These are phyloP conservation scores for Buathra laborator DNA, from an alignment of 2,888 invertebrate species.

Conservation along the genomic window DNA sequence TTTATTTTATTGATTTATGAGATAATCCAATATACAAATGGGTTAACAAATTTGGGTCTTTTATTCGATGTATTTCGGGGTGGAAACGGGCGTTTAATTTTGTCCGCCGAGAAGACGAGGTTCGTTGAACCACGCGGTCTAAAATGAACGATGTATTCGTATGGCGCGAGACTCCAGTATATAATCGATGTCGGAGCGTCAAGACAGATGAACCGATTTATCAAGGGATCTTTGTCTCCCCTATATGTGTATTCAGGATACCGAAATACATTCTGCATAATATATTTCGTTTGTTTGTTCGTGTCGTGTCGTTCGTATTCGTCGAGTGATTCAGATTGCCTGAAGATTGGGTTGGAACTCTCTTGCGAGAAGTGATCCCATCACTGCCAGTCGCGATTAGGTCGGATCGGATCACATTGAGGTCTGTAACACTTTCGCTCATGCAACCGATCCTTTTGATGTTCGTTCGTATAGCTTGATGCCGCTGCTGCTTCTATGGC, in stretches of 20 bases:
- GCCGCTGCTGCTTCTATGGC: slow-evolving; percentile 7
- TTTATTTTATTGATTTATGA: no score
- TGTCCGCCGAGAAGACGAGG: slow-evolving; percentile 2
- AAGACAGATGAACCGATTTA: slow-evolving; percentile 55
- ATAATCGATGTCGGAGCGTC: slow-evolving; percentile 41
- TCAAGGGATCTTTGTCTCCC: slow-evolving; percentile 41
- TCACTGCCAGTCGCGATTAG: slow-evolving; percentile 57
- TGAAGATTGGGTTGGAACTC: not conserved
- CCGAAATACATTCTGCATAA: not conserved
- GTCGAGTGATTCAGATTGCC: slow-evolving; percentile 7
- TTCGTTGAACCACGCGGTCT: slow-evolving; percentile 33
- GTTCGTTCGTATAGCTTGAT: slow-evolving; percentile 7
- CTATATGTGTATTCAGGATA: not conserved
- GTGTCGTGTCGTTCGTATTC: not conserved
- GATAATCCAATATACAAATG: no score
- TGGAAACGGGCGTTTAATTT: not conserved
- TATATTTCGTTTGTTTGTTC: slow-evolving; percentile 12
- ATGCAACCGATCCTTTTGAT: slow-evolving; percentile 29
- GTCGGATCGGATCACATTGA: slow-evolving; percentile 33
- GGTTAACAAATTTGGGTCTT: not conserved
- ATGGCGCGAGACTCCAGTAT: slow-evolving; percentile 20
- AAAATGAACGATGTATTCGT: slow-evolving; percentile 38
- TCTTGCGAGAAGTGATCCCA: slow-evolving; percentile 14
- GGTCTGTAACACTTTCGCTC: slow-evolving; percentile 17
- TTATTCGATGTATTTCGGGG: not conserved